Evolutionary conservation across 2,888 invertebrate species (phyloP).

Genomic region (Tenthredo mesomela): DNA sequence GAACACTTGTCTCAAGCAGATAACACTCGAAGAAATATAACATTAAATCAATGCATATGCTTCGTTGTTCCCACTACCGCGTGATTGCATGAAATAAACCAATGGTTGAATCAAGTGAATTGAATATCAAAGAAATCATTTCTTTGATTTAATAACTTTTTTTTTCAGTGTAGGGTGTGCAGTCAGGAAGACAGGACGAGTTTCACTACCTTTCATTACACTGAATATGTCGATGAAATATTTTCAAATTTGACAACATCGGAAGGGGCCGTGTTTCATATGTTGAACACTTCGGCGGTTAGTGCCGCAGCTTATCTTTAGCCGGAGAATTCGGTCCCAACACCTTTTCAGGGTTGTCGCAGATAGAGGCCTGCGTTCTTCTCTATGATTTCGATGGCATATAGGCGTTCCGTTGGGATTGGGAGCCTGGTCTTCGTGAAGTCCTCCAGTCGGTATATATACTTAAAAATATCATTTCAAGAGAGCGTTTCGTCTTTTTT

Average conservation of each 20-base stretch:
- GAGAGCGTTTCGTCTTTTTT: neutral
- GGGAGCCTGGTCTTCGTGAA: neutral
- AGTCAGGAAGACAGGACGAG: neutral
- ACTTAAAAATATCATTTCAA: neutral
- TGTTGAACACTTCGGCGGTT: neutral
- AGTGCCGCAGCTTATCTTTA: neutral
- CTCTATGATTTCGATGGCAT: neutral
- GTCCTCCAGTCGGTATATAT: neutral
- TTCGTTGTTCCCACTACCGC: too few relatives aligned
- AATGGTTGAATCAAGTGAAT: too few relatives aligned
- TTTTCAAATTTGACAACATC: neutral
- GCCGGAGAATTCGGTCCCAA: neutral
- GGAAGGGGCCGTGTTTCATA: neutral
- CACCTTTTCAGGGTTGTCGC: neutral
- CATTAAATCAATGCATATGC: too few relatives aligned
- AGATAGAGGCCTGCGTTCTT: slow-evolving; percentile 4
- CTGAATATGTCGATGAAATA: neutral
- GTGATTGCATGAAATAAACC: too few relatives aligned
- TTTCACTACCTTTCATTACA: neutral
- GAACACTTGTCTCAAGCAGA: too few relatives aligned
- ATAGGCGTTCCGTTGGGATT: neutral
- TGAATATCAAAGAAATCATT: too few relatives aligned
- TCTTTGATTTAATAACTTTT: too few relatives aligned
- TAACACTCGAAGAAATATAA: too few relatives aligned
- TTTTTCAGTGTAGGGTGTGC: too few relatives aligned